Evolutionary conservation across 1,140 invertebrate species (phyloP).

Genomic region (Achatina immaculata): DNA sequence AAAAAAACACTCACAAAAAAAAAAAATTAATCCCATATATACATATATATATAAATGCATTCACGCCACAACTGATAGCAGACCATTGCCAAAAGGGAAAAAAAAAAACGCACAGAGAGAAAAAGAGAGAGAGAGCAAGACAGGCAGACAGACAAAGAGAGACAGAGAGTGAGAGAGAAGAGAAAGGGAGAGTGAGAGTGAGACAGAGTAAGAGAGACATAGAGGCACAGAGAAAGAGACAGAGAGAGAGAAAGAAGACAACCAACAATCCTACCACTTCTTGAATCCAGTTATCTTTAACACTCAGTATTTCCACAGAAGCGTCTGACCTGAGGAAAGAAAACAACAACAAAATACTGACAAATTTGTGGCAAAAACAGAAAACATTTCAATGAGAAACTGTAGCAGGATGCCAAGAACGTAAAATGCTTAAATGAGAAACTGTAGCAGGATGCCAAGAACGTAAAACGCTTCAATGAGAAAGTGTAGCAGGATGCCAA

Average conservation of each 20-base stretch:
- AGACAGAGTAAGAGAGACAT: neutral
- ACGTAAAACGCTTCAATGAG: neutral
- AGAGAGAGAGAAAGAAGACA: no score
- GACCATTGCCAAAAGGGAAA: no score
- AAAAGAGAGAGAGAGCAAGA: neutral
- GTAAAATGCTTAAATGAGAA: neutral
- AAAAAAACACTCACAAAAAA: no score
- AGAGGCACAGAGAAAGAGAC: no score
- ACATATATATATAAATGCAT: no score
- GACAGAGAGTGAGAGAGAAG: neutral
- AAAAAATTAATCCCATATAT: no score
- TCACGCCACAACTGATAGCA: no score
- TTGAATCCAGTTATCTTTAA: constrained; percentile 79
- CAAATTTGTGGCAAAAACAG: no score
- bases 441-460: neutral
- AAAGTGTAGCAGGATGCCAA: neutral
- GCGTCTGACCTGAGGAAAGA: constrained; percentile 79
- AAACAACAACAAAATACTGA: constrained; percentile 26
- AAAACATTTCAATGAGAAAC: no score
- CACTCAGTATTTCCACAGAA: constrained; percentile 88
- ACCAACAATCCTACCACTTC: constrained; percentile 75
- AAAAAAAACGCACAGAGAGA: neutral
- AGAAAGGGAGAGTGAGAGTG: neutral
- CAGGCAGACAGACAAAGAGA: neutral
- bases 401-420: neutral